These are phyloP conservation scores for Chauna torquata DNA, from an alignment of 2,113 vertebrate genomes.

Conservation along the genomic window DNA sequence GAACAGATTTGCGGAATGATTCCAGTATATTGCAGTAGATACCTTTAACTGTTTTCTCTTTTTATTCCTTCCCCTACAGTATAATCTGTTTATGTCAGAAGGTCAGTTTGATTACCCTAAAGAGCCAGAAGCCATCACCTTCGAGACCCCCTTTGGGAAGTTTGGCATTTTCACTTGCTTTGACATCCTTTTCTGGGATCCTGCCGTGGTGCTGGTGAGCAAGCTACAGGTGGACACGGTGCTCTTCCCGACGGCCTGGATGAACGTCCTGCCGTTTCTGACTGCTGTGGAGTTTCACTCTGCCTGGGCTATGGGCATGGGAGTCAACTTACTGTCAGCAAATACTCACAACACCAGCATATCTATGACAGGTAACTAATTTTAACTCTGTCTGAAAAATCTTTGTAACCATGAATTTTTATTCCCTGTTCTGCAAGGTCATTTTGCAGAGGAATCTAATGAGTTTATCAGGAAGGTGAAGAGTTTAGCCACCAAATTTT, in stretches of 20 bases:
- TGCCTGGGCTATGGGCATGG: conserved; percentile 69
- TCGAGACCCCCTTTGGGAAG: conserved; percentile 87
- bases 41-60: not conserved
- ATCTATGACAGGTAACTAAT: conserved; percentile 78
- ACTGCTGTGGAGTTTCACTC: conserved; percentile 74
- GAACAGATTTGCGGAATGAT: not conserved
- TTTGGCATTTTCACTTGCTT: conserved; percentile 92
- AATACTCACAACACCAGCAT: conserved; percentile 72
- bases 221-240: conserved; percentile 75
- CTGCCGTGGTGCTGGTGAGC: conserved; percentile 74
- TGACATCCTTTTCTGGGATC: conserved; percentile 86
- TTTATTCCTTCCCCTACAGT: conserved; percentile 23
- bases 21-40: not conserved
- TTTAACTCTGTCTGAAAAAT: not conserved
- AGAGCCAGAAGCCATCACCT: conserved; percentile 75
- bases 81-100: conserved; percentile 83
- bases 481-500: not conserved
- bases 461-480: not conserved
- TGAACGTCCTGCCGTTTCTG: conserved; percentile 70
- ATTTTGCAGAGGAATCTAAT: not conserved
- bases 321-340: conserved; percentile 69
- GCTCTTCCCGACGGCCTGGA: conserved; percentile 68
- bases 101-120: conserved; percentile 78
- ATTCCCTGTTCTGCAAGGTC: not conserved
- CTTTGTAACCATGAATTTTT: not conserved